phyloP scores from a whole-genome alignment of 2,113 vertebrate species.

The Tylochromis polylepis region DNA sequence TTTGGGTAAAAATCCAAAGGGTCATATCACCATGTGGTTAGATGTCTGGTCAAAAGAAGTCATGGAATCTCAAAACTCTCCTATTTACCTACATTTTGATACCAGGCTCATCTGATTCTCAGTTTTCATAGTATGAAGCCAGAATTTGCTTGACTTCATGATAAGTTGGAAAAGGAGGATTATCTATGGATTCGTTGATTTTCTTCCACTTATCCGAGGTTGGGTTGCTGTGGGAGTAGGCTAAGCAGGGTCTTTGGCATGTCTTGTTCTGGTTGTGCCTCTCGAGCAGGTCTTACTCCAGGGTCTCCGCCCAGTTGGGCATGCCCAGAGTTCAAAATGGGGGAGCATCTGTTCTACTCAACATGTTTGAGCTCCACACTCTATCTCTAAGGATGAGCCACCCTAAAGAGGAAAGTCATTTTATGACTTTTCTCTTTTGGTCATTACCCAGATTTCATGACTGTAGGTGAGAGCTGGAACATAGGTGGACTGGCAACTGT shows the following conservation, averaged over 20 bases:
- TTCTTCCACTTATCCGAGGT: background rate
- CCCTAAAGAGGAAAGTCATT: background rate
- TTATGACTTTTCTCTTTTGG: background rate
- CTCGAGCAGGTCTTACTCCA: background rate
- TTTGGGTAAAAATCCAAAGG: background rate
- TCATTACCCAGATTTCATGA: background rate
- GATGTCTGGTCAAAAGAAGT: background rate
- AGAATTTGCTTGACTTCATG: background rate
- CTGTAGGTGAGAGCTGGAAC: background rate
- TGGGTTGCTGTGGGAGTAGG: rapidly evolving
- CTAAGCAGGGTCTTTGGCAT: background rate
- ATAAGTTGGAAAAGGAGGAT: background rate
- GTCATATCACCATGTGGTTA: background rate
- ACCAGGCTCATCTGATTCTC: background rate
- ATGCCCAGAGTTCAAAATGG: background rate
- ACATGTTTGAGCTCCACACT: background rate
- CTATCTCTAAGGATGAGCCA: background rate
- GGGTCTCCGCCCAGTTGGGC: background rate
- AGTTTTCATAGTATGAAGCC: background rate
- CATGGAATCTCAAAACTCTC: background rate
- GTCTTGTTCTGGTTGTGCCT: background rate
- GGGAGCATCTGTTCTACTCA: background rate
- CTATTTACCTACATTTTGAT: background rate
- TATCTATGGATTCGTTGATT: rapidly evolving
- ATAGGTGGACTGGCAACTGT: rapidly evolving